Conservation (phyloP, 2,888 invertebrate species). For the Ennomos fuscantarius region DNA sequence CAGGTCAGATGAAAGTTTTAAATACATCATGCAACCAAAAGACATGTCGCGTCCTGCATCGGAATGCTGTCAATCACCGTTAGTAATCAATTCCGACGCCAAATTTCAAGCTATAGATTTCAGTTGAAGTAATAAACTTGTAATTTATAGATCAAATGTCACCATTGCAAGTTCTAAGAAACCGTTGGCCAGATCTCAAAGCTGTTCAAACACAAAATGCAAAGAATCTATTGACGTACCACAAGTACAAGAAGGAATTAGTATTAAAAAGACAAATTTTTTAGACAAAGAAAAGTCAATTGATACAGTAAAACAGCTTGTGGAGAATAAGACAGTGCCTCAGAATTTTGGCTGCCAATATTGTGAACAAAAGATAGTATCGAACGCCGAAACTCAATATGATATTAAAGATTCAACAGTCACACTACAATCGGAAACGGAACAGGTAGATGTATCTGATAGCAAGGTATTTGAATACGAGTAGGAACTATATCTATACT, state of each 20-base stretch:
- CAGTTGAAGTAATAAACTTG: too few relatives aligned
- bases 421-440: neutral
- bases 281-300: too few relatives aligned
- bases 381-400: conserved; percentile 27
- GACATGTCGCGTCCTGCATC: conserved; percentile 56
- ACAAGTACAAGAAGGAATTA: too few relatives aligned
- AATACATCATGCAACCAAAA: conserved; percentile 65
- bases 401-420: conserved; percentile 4
- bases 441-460: neutral
- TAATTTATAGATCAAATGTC: too few relatives aligned
- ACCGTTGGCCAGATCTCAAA: conserved; percentile 20
- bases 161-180: conserved; percentile 5
- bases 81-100: conserved; percentile 30
- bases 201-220: conserved; percentile 21
- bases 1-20: conserved; percentile 56
- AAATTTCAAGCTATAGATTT: too few relatives aligned
- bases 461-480: conserved; percentile 7
- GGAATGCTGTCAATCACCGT: conserved; percentile 55
- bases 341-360: conserved; percentile 37
- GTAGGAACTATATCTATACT: too few relatives aligned
- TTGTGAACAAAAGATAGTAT: conserved; percentile 28
- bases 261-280: neutral
- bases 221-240: too few relatives aligned
- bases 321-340: neutral
- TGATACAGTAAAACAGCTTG: neutral